Conservation (phyloP, 92 coral and sea anemone genomes). For the Phenganax stokvisi region DNA sequence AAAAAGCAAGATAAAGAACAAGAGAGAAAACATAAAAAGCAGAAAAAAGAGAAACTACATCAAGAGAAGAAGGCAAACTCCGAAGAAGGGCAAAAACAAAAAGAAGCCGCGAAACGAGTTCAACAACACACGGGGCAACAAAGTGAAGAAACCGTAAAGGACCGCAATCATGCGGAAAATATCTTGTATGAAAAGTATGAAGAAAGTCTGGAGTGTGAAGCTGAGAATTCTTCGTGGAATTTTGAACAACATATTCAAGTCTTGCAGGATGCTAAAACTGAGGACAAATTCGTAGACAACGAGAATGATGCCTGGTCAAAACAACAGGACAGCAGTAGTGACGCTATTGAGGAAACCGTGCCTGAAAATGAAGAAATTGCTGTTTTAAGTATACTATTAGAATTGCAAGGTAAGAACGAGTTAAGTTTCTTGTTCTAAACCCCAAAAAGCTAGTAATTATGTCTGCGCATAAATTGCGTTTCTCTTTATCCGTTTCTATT, state of each 20-base stretch:
- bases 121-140: slow-evolving; percentile 2
- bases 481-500: too few relatives aligned
- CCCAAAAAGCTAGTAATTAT: too few relatives aligned
- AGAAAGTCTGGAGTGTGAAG: too few relatives aligned
- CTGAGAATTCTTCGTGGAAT: slow-evolving; percentile 2
- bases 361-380: not conserved
- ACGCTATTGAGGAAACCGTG: not conserved
- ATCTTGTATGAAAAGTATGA: slow-evolving; percentile 4
- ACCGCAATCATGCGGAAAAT: not conserved
- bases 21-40: not conserved
- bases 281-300: slow-evolving; percentile 4
- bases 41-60: slow-evolving; percentile 10
- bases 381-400: too few relatives aligned
- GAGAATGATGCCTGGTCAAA: slow-evolving; percentile 5
- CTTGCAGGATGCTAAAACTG: not conserved
- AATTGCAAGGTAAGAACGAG: too few relatives aligned
- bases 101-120: not conserved
- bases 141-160: slow-evolving; percentile 10
- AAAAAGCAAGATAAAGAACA: not conserved
- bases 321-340: not conserved
- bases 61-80: too few relatives aligned
- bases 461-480: too few relatives aligned
- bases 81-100: not conserved
- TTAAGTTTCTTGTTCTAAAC: too few relatives aligned
- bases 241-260: slow-evolving; percentile 26